Evolutionary conservation across 2,888 invertebrate species (phyloP).

Genomic region (Drosophila atripex): DNA sequence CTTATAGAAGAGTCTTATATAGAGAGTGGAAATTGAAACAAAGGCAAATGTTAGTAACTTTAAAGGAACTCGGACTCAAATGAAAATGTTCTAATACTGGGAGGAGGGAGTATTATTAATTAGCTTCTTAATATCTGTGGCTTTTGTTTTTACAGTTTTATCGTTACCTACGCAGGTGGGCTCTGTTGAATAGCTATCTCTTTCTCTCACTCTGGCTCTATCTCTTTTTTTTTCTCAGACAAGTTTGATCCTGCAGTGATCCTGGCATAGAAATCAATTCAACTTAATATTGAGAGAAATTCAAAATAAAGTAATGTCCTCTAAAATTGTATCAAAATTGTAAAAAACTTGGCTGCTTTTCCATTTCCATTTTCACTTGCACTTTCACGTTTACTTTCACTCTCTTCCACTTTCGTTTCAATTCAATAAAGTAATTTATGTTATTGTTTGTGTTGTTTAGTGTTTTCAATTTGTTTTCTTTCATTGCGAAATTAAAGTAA

Average conservation of each 20-base stretch:
- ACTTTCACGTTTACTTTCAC: conserved; percentile 7
- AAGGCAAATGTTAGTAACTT: conserved; percentile 31
- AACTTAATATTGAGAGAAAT: conserved; percentile 34
- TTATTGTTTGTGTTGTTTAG: conserved; percentile 59
- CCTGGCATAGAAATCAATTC: conserved; percentile 34
- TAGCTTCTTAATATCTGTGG: conserved; percentile 18
- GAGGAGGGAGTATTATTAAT: conserved; percentile 9
- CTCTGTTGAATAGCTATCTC: conserved; percentile 53
- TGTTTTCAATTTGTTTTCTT: conserved; percentile 38
- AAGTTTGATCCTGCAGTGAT: conserved; percentile 39
- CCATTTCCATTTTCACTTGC: conserved; percentile 9
- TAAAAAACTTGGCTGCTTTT: conserved; percentile 53
- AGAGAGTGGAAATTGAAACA: conserved; percentile 13
- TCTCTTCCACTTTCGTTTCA: conserved; percentile 24
- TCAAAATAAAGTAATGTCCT: conserved; percentile 58
- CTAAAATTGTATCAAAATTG: conserved; percentile 78
- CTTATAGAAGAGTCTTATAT: conserved; percentile 6
- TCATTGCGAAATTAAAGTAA: conserved; percentile 74
- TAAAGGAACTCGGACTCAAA: conserved; percentile 35
- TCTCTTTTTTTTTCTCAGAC: conserved; percentile 4
- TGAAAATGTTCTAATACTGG: conserved; percentile 16
- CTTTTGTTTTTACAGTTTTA: conserved; percentile 47
- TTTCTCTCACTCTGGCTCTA: conserved; percentile 2
- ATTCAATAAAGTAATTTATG: conserved; percentile 75
- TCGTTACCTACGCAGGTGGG: conserved; percentile 71